These are phyloP conservation scores for Macquaria australasica DNA, from an alignment of 2,113 vertebrate genomes.

Conservation along the genomic window DNA sequence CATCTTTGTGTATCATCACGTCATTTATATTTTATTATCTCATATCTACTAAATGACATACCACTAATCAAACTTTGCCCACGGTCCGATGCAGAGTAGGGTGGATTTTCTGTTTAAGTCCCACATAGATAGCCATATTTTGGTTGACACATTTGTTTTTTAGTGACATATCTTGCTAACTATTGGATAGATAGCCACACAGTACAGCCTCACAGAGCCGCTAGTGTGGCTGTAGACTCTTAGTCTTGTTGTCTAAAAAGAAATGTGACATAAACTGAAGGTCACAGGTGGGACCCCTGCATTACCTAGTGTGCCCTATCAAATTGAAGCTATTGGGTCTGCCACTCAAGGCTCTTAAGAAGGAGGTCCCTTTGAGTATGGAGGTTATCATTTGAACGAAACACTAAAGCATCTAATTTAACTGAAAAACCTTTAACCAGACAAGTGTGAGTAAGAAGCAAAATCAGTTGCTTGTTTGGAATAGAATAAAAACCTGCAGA, in stretches of 20 bases:
- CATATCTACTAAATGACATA: too few relatives aligned
- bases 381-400: neutral
- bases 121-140: neutral
- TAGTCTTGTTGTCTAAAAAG: neutral
- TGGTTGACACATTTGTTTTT: neutral
- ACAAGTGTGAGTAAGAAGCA: neutral
- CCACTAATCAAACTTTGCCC: neutral
- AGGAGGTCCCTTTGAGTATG: neutral
- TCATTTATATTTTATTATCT: neutral
- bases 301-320: neutral
- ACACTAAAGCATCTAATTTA: constrained; percentile 26
- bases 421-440: constrained; percentile 6
- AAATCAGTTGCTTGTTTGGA: constrained; percentile 1
- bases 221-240: neutral
- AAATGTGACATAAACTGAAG: neutral
- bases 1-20: too few relatives aligned
- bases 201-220: neutral
- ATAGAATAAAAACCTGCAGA: constrained; percentile 17
- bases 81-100: neutral
- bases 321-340: neutral
- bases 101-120: neutral
- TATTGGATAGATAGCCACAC: neutral
- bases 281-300: neutral
- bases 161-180: neutral
- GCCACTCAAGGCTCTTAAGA: neutral